Base-by-base conservation (phyloP, 2,888 invertebrate species). In the Ochlodes sylvanus region DNA sequence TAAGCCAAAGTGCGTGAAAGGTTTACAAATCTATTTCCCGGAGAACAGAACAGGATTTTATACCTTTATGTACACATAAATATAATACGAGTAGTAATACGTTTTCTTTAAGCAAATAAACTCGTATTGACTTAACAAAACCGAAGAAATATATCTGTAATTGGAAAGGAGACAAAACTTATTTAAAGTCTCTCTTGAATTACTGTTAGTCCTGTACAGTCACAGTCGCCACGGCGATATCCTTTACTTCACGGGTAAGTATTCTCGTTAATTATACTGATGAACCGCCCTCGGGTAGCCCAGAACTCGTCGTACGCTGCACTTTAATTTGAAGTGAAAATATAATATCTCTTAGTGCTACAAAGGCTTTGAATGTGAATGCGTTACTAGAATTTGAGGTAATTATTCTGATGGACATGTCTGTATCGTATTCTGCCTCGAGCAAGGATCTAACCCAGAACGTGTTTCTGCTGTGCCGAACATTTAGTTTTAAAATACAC, bases 401-500 rank as follows among this genome's bases (percentile, higher is more conserved):
- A 67, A 67, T 67, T 67, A 67, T 38, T 44, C 54, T 58, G 60
- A 61, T 61, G 54, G 66, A 54, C 34, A 55, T 52, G 55, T 19
- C 41, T 38, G 38, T 38, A 19, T 21, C n/a, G 14, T 44, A 17
- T n/a, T 27, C 0, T 17, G 47, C 50, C 52, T 41, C 10, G 14
- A 17, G 66, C 66, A 41, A 58, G 38, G 21, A 17, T 19, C 10
- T 10, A 12, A 50, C 7, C 44, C 5, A 15, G 7, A 15, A 4
- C 3, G 7, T 47, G 44, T 47, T 47, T 7, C 44, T 7, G 12
- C 17, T 1, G n/a, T 7, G 17, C 0, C 42, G 7, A 47, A 47
- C 7, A 1, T 47, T 12, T 17, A 17, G 44, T 47, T 47, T 47
- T 17, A 44, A 38, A 44, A 47, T 47, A 47, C 17, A 47, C 1